phyloP scores from a whole-genome alignment of 2,797 vertebrate species.

The Pantherophis alleghaniensis region DNA sequence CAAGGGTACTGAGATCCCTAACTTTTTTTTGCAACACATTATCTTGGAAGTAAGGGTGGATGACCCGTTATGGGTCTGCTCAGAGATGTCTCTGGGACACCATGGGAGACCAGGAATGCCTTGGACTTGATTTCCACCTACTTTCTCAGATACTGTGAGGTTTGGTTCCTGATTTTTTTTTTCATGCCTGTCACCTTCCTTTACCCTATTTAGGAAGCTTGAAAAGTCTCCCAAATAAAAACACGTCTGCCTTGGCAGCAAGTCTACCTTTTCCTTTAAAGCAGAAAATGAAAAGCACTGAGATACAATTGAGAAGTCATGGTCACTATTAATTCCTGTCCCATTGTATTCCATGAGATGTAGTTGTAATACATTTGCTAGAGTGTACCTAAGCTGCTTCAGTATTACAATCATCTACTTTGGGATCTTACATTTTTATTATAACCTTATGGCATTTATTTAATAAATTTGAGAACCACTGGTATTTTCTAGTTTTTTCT shows the following conservation, averaged over 20 bases:
- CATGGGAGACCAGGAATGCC: background rate
- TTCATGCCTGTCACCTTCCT: background rate
- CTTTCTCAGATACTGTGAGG: background rate
- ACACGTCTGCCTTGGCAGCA: background rate
- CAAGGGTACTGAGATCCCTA: background rate
- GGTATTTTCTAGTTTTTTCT: constrained; percentile 70
- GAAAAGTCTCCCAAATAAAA: background rate
- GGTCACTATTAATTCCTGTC: background rate
- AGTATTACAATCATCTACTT: constrained; percentile 62
- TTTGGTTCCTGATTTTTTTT: background rate
- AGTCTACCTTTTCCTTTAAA: constrained; percentile 35
- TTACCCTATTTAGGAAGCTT: background rate
- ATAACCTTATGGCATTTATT: constrained; percentile 73
- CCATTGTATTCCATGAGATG: background rate
- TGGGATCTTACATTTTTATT: constrained; percentile 65
- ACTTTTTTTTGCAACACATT: background rate
- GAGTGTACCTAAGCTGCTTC: constrained; percentile 14
- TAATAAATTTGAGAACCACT: constrained; percentile 60
- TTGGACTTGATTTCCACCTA: background rate
- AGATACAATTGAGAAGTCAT: background rate
- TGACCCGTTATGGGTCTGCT: background rate
- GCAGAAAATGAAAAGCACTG: constrained; percentile 24
- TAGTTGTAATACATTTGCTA: background rate
- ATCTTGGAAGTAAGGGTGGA: background rate
- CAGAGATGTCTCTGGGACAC: background rate